Evolutionary conservation across 2,113 vertebrate genomes (phyloP), one percentile per base, ranked within the genome.

Genomic region (Dendrocopos noguchii): DNA sequence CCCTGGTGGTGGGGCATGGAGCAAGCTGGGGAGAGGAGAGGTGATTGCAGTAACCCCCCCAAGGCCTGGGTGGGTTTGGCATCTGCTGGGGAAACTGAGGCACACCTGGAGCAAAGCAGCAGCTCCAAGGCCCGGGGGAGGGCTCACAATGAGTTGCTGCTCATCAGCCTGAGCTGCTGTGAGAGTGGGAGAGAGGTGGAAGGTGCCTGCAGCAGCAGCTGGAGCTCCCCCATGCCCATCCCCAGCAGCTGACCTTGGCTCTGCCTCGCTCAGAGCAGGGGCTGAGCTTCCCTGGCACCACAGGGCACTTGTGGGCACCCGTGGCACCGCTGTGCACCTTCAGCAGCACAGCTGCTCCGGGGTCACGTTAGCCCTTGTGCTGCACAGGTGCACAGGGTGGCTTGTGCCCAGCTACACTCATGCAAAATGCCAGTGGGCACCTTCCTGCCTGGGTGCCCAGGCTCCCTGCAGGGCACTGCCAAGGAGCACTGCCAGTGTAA

Each of bases 391-490:
- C 76, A 4, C 7, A 1, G 34, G 28, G 46, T 57, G 24, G 11
- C 67, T 70, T 22, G 5, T 20, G 1, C 67, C n/a, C 6, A 0
- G 2, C 22, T 6, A 1, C 60, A 0, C 50, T 22, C 7, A 36
- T 80, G 88, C 79, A 21, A 11, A 55, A 55, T 12, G 31, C 33
- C 21, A 46, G 46, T 6, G 2, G 19, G 20, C 27, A 2, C 50
- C 29, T 17, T 20, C 29, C 27, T 20, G 24, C 57, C 22, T 3
- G 0, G 0, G 31, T 14, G 21, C 47, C 61, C 10, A 36, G n/a
- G 19, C 8, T 66, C 61, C 52, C 63, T 4, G 2, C 59, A 9
- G 28, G 50, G 39, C 3, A 0, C 34, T 6, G 5, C 1, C 0
- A 5, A 29, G 28, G 50, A 39, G n/a, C 2, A 44, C 47, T 67